Evolutionary conservation across 2,113 vertebrate genomes (phyloP).

Genomic region (Eublepharis macularius): DNA sequence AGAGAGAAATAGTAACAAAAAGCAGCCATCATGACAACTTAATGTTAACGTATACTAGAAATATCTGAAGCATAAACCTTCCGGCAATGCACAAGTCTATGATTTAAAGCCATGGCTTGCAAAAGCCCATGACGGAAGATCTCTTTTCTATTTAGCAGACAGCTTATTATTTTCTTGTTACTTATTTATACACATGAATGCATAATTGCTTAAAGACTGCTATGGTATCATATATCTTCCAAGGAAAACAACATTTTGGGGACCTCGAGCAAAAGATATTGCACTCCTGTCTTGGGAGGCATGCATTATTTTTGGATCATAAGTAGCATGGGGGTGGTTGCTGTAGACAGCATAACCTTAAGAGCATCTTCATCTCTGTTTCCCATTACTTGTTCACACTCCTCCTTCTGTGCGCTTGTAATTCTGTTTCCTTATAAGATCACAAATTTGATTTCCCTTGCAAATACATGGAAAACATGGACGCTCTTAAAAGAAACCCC

Average conservation of each 20-base stretch:
- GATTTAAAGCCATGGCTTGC: constrained; percentile 28
- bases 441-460: constrained; percentile 33
- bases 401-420: neutral
- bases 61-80: constrained; percentile 5
- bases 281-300: neutral
- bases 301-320: constrained; percentile 28
- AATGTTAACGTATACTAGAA: constrained; percentile 37
- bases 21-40: neutral
- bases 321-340: neutral
- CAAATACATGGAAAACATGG: too few relatives aligned
- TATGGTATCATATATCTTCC: neutral
- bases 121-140: constrained; percentile 21
- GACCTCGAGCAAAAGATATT: neutral
- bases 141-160: constrained; percentile 3
- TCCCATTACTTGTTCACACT: constrained; percentile 15
- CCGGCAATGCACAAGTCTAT: neutral
- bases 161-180: constrained; percentile 27
- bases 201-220: constrained; percentile 22
- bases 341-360: constrained; percentile 8
- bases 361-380: constrained; percentile 5
- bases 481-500: constrained; percentile 26
- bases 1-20: constrained; percentile 29
- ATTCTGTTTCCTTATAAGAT: constrained; percentile 9
- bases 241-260: constrained; percentile 22
- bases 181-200: constrained; percentile 33